Evolutionary conservation across 2,797 vertebrate genomes (phyloP), one percentile per base, ranked within the genome.

Genomic region (Emys orbicularis): DNA sequence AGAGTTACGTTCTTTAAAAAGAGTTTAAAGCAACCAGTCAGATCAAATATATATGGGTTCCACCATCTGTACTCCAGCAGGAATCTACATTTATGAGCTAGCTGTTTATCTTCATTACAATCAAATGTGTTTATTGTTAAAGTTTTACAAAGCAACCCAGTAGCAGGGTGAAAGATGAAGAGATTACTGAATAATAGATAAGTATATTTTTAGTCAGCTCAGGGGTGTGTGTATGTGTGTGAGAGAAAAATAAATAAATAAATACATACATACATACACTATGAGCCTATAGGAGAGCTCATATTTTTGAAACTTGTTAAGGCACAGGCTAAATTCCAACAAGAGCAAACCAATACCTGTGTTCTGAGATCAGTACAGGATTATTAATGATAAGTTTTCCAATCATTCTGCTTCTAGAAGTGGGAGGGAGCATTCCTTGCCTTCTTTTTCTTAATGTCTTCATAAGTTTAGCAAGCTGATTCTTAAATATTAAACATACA

Each of bases 141-240:
- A 89, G 89, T 94, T 95, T 92, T 95, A 95, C 90, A 97, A 88
- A 88, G 92, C 81, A 95, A 93, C 86, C 95, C 95, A 83, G 92
- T 89, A 97, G 95, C 95, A 96, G 97, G 92, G 89, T 95, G 88
- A 94, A 93, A 96, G 90, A 95, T 93, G 84, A 90, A 94, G 95
- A 88, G 96, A 97, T 96, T 96, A 84, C 41, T 98, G 92, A 97
- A 97, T 97, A 96, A 97, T 96, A 97, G 83, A 97, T 94, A 95
- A 94, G 95, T 95, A 90, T 93, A 95, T 92, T 96, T 97, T 97
- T 96, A 95, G 96, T 89, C 93, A 94, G 89, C 85, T 93, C 84
- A 88, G 90, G 91, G 27, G 54, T 91, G 86, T 86, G 91, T 74
- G 56, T 12, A 2, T 77, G 13, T 90, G 84, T 83, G 27, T 12